phyloP scores from a whole-genome alignment of 2,888 invertebrate genomes.

The Monochamus alternatus region DNA sequence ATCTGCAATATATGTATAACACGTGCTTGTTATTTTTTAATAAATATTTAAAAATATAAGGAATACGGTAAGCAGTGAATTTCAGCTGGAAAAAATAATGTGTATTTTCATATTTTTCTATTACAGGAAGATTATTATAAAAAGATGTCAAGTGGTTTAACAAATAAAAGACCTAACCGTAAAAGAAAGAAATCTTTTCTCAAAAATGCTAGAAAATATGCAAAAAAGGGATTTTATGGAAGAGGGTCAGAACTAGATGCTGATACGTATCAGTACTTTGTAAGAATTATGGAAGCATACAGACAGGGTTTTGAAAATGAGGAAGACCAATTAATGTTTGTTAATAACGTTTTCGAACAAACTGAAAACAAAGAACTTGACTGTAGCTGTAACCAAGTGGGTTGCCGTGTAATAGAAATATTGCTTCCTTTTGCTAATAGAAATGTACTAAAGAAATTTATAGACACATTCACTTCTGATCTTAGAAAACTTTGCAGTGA shows the following conservation, averaged over 20 bases:
- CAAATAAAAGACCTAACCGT: conserved; percentile 66
- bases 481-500: conserved; percentile 83
- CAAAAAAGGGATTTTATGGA: conserved; percentile 81
- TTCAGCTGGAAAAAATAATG: too few species aligned
- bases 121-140: neutral
- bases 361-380: conserved; percentile 82
- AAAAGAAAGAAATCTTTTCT: conserved; percentile 80
- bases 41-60: too few species aligned
- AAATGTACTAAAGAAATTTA: conserved; percentile 77
- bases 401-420: conserved; percentile 84
- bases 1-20: too few species aligned
- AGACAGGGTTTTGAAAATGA: conserved; percentile 79
- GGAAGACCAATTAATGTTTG: conserved; percentile 82
- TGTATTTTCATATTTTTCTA: too few species aligned
- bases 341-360: conserved; percentile 84
- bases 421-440: conserved; percentile 80
- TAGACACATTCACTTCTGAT: conserved; percentile 77
- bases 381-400: conserved; percentile 85
- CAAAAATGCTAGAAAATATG: conserved; percentile 84
- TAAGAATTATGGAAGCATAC: conserved; percentile 82
- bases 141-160: conserved; percentile 45
- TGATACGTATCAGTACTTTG: conserved; percentile 85
- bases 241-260: conserved; percentile 81
- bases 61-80: too few species aligned
- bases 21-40: too few species aligned